These are phyloP conservation scores for Orthonychiurus folsomi DNA, from an alignment of 2,888 invertebrate species.

Conservation along the genomic window DNA sequence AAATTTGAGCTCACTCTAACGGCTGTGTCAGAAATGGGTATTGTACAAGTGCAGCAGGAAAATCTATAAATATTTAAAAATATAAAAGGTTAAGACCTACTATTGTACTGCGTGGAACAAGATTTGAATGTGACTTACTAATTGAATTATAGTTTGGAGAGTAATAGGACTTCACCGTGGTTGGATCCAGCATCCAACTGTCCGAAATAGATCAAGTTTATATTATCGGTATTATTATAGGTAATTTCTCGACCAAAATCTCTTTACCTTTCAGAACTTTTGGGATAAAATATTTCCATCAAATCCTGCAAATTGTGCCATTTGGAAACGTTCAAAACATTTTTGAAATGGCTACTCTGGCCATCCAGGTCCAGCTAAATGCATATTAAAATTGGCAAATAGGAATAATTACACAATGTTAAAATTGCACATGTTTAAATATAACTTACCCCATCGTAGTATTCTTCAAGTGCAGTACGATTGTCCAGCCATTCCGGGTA, in stretches of 20 bases:
- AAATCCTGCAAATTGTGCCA: neutral
- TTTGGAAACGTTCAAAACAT: neutral
- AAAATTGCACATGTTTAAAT: neutral
- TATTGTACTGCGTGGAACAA: too few species aligned
- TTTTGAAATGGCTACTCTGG: neutral
- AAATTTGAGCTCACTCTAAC: neutral
- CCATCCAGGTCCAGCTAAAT: neutral
- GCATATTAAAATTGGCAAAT: neutral
- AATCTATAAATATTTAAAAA: neutral
- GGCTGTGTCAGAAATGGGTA: neutral
- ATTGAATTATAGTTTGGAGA: neutral
- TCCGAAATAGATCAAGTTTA: too few species aligned
- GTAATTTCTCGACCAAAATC: too few species aligned
- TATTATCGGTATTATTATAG: too few species aligned
- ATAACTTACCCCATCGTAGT: neutral
- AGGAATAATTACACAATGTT: too few species aligned
- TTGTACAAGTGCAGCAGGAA: neutral
- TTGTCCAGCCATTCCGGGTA: neutral
- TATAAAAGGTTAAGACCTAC: too few species aligned
- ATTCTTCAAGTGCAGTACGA: neutral
- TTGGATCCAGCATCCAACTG: neutral
- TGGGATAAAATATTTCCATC: neutral
- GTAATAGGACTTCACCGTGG: neutral
- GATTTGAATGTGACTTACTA: too few species aligned
- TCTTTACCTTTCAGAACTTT: neutral